Conservation (phyloP, 2,797 vertebrate species). For the Malacoraja senta region DNA sequence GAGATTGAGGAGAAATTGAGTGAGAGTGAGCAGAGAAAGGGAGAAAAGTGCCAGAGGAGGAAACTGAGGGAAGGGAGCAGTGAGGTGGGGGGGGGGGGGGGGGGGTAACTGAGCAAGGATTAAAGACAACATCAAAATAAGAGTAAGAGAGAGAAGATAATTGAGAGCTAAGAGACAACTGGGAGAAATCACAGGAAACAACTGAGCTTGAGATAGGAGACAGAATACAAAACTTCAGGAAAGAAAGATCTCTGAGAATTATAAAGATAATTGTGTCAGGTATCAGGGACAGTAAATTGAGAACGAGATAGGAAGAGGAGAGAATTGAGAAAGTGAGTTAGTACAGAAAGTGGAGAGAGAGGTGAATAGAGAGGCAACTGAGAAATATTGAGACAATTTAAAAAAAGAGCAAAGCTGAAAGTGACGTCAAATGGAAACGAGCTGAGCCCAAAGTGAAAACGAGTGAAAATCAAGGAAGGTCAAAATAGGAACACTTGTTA, state of each 20-base stretch:
- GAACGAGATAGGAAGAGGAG: background rate
- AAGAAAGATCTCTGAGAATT: background rate
- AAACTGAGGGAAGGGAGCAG: no score
- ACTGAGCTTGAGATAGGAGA: background rate
- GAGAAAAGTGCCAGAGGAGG: no score
- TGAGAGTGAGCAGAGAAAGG: no score
- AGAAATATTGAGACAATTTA: background rate
- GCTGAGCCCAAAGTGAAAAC: background rate
- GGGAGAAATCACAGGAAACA: background rate
- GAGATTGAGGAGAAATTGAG: no score
- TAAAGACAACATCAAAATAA: no score
- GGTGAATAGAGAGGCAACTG: background rate
- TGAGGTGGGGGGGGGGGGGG: no score
- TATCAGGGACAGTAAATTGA: background rate
- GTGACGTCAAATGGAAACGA: background rate
- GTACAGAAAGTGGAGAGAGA: background rate
- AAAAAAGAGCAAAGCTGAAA: background rate
- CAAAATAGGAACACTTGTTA: background rate
- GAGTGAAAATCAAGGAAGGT: background rate
- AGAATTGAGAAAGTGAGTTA: background rate
- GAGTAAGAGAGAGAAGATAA: no score
- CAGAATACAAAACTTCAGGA: background rate
- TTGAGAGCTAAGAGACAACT: background rate
- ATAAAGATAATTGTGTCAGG: background rate
- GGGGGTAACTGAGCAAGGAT: no score